Percentiles rank a stretch among this genome's conserved stretches.
Evolutionary conservation across 1,140 invertebrate genomes (phyloP).

Genomic region (Sycobia sp.): DNA sequence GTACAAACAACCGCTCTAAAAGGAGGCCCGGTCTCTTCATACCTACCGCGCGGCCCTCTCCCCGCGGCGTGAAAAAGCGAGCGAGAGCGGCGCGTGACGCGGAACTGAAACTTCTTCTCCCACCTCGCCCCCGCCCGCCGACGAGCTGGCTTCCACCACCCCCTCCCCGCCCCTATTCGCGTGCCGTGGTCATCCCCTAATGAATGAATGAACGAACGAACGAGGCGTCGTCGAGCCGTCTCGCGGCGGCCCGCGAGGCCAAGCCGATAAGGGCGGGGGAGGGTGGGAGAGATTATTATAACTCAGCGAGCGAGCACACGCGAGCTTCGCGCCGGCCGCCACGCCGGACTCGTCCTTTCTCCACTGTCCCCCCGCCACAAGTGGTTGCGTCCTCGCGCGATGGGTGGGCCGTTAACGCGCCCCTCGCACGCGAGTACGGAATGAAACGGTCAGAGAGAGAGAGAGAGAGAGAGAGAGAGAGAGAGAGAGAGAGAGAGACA

Average conservation of each 20-base stretch:
- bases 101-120: too few species aligned
- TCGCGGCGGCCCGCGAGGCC: background rate
- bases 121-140: too few species aligned
- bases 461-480: background rate
- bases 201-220: slow-evolving; percentile 30
- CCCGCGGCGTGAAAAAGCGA: too few species aligned
- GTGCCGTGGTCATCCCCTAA: background rate
- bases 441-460: too few species aligned
- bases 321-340: background rate
- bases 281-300: too few species aligned
- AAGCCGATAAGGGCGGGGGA: background rate
- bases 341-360: background rate
- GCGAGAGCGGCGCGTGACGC: too few species aligned
- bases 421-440: background rate
- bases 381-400: slow-evolving; percentile 51
- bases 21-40: too few species aligned
- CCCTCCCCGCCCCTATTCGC: background rate
- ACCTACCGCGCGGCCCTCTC: too few species aligned
- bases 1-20: too few species aligned
- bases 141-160: too few species aligned
- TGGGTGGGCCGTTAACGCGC: slow-evolving; percentile 13
- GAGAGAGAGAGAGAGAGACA: slow-evolving; percentile 1
- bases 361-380: slow-evolving; percentile 55
- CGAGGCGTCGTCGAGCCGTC: background rate
- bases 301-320: slow-evolving; percentile 27